phyloP scores from a whole-genome alignment of 2,113 vertebrate species.

The Lutjanus erythropterus region DNA sequence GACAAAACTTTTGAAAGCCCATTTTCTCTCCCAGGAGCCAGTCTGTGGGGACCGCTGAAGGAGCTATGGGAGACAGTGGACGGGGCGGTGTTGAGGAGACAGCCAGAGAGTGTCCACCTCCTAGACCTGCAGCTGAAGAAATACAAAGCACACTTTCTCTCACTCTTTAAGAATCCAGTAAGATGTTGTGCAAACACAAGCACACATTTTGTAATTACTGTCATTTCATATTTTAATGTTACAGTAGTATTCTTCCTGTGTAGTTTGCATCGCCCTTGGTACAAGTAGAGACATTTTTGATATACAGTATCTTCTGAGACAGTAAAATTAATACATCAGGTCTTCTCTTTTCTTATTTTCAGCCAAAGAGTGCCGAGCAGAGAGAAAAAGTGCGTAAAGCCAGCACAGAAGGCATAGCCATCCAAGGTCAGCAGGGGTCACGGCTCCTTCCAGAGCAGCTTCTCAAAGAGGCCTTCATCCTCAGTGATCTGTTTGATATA shows the following conservation, averaged over 20 bases:
- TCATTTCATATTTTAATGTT: not conserved
- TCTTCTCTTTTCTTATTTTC: slow-evolving; percentile 1
- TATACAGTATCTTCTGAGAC: not conserved
- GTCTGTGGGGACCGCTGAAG: slow-evolving; percentile 97
- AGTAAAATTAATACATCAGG: not conserved
- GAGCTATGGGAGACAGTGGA: slow-evolving; percentile 95
- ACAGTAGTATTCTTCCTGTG: not conserved
- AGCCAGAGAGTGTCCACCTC: slow-evolving; percentile 92
- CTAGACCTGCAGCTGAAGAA: slow-evolving; percentile 96
- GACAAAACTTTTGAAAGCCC: not conserved
- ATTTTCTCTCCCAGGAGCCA: slow-evolving; percentile 87
- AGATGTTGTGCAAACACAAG: slow-evolving; percentile 38
- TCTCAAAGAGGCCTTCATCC: slow-evolving; percentile 95
- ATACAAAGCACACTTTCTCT: slow-evolving; percentile 95
- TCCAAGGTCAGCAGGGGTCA: slow-evolving; percentile 96
- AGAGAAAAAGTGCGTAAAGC: slow-evolving; percentile 97
- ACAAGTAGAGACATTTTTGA: not conserved
- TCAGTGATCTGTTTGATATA: slow-evolving; percentile 97
- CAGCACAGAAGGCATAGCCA: slow-evolving; percentile 95
- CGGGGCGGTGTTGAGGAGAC: slow-evolving; percentile 91
- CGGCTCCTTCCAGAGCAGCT: slow-evolving; percentile 94
- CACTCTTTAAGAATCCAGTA: slow-evolving; percentile 97
- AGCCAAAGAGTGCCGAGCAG: slow-evolving; percentile 97
- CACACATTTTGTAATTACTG: not conserved
- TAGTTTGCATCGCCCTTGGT: not conserved